Conservation (phyloP, 1,140 invertebrate genomes). For the Heliconius congener region DNA sequence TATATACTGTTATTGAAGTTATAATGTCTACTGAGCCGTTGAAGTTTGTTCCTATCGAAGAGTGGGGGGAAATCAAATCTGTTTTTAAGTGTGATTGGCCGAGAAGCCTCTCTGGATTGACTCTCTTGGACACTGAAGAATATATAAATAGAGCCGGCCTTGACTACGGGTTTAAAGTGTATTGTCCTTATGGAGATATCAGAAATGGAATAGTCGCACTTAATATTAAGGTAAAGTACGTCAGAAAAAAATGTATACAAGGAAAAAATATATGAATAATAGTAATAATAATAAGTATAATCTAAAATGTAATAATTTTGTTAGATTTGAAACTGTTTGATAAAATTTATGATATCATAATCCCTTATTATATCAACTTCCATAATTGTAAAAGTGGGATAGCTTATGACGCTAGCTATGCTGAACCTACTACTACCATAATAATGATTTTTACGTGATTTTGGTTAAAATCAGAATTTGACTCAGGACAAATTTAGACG, state of each 20-base stretch:
- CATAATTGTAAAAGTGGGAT: too few relatives aligned
- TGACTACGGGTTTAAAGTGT: slow-evolving; percentile 56
- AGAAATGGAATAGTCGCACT: slow-evolving; percentile 45
- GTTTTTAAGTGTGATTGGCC: slow-evolving; percentile 50
- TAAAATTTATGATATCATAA: too few relatives aligned
- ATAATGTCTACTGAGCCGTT: slow-evolving; percentile 47
- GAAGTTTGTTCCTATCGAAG: slow-evolving; percentile 43
- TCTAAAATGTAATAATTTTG: too few relatives aligned
- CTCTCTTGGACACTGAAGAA: slow-evolving; percentile 41
- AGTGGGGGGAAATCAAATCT: slow-evolving; percentile 47
- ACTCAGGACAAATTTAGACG: too few relatives aligned
- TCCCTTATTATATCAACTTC: too few relatives aligned
- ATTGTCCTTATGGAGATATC: slow-evolving; percentile 53
- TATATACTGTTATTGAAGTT: background rate
- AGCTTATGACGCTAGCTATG: too few relatives aligned
- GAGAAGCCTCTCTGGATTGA: slow-evolving; percentile 45
- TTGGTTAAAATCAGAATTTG: too few relatives aligned
- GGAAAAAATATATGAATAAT: too few relatives aligned
- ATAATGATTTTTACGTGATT: too few relatives aligned
- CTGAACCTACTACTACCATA: too few relatives aligned
- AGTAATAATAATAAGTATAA: too few relatives aligned
- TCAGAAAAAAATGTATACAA: background rate
- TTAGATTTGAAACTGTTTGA: too few relatives aligned
- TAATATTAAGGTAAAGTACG: slow-evolving; percentile 38
- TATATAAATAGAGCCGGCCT: slow-evolving; percentile 40